Evolutionary conservation across 1,140 invertebrate species (phyloP), one percentile per base, ranked within the genome.

Genomic region (Cydia strobilella): DNA sequence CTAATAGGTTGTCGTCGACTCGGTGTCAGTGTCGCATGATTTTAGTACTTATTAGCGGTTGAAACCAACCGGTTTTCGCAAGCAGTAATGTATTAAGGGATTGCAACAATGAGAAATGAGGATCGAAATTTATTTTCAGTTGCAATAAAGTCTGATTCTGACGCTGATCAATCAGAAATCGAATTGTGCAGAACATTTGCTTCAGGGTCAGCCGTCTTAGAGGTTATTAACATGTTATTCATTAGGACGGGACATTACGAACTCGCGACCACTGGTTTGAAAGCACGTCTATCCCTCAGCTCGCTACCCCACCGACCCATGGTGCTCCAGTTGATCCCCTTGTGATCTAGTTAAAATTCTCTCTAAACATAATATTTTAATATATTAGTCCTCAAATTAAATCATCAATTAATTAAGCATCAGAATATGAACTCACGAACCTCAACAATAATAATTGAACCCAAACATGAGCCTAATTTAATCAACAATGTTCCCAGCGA

Each of bases 1-100:
- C 65, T 69, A 69, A 69, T 69, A 69, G 31, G 31, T 39, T 42
- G 31, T 69, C 65, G 54, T 59, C 31, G 65, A 15, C 62, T 5
- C 15, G 65, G 18, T 13, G 27, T 39, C n/a, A 31, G 27, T 18
- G 25, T 65, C 65, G 27, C 27, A 69, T 69, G 65, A 39, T 69
- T 69, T 69, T 42, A 69, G 27, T 35, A 23, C 27, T 35, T 69
- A 59, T 69, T 69, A 69, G 65, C 13, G 18, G 18, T 39, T 35
- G 65, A 35, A 39, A 18, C 54, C 7, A 59, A 51, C 48, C 20
- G 54, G 20, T 23, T 59, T 18, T 23, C 6, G 54, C 54, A 59
- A 59, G 20, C 54, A 10, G 54, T 54, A n/a, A 20, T 9, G 51
- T 59, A 59, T 59, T 23, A 23, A 23, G 48, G 48, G n/a, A 51